phyloP scores from a whole-genome alignment of 2,113 vertebrate genomes.

The Onychorhynchus coronatus region DNA sequence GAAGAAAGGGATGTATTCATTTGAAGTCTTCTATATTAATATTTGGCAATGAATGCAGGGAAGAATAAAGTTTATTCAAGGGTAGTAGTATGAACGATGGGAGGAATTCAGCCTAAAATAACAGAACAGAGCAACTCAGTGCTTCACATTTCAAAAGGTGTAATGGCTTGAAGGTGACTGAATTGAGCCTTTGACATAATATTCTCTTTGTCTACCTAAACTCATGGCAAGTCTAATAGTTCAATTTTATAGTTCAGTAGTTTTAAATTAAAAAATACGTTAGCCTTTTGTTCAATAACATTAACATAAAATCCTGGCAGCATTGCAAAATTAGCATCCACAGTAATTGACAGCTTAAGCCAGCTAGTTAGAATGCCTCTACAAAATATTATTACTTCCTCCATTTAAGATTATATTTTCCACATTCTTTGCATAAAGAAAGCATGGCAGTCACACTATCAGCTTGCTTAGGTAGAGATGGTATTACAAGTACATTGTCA shows the following conservation, averaged over 20 bases:
- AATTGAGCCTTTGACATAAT: slow-evolving; percentile 54
- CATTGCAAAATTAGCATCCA: slow-evolving; percentile 58
- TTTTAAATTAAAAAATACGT: slow-evolving; percentile 72
- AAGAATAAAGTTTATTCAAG: slow-evolving; percentile 14
- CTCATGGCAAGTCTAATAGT: slow-evolving; percentile 53
- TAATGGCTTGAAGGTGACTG: slow-evolving; percentile 63
- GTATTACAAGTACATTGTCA: not conserved
- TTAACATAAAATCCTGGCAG: slow-evolving; percentile 66
- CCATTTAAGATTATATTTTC: slow-evolving; percentile 16
- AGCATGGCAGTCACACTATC: not conserved
- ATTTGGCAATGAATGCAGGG: not conserved
- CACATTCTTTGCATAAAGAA: not conserved
- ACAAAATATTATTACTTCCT: slow-evolving; percentile 10
- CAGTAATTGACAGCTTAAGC: slow-evolving; percentile 48
- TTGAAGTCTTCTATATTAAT: not conserved
- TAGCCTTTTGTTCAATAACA: slow-evolving; percentile 62
- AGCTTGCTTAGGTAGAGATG: not conserved
- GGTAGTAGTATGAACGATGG: not conserved
- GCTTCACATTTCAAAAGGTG: slow-evolving; percentile 22
- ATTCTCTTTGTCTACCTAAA: slow-evolving; percentile 63
- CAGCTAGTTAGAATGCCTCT: slow-evolving; percentile 4
- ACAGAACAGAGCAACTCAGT: not conserved
- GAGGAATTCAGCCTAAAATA: slow-evolving; percentile 15
- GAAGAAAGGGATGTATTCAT: not conserved
- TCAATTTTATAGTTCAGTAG: slow-evolving; percentile 70